A percentile compares a stretch with the other conserved stretches of the same genome.
phyloP scores from a whole-genome alignment of 1,140 invertebrate species.

The Bombus polaris region DNA sequence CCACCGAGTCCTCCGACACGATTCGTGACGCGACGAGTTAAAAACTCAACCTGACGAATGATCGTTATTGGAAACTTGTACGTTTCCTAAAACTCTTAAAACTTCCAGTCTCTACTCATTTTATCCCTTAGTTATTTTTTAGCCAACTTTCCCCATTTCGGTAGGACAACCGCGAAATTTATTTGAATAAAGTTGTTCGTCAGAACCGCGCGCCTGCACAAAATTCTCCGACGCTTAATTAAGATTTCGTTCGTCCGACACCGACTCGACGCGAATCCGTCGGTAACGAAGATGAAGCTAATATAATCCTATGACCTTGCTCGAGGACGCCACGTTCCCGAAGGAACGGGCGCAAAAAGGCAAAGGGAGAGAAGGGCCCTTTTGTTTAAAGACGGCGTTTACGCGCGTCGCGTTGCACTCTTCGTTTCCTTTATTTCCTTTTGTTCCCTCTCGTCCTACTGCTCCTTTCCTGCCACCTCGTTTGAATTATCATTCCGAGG shows the following conservation, averaged over 20 bases:
- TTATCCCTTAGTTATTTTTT: neutral
- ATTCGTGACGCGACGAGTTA: neutral
- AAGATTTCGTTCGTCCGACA: conserved; percentile 31
- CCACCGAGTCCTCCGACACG: neutral
- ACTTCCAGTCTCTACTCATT: neutral
- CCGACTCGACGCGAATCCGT: neutral
- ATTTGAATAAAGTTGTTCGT: conserved; percentile 22
- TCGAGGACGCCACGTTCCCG: conserved; percentile 38
- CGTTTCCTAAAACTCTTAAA: neutral
- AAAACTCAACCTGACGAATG: neutral
- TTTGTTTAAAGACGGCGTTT: conserved; percentile 65
- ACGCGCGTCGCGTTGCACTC: conserved; percentile 27
- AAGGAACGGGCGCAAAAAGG: neutral
- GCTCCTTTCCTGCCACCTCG: neutral
- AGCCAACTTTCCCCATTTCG: neutral
- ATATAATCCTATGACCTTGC: conserved; percentile 61
- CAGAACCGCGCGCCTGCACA: neutral
- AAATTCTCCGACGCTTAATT: conserved; percentile 40
- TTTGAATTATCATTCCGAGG: conserved; percentile 43
- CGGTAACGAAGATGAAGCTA: conserved; percentile 50
- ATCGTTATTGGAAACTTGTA: neutral
- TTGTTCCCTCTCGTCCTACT: conserved; percentile 4
- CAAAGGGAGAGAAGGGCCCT: conserved; percentile 28
- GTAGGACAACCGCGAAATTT: neutral
- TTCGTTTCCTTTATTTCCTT: conserved; percentile 35